Evolutionary conservation across 1,140 invertebrate genomes (phyloP).

Genomic region (Drosophila lini): DNA sequence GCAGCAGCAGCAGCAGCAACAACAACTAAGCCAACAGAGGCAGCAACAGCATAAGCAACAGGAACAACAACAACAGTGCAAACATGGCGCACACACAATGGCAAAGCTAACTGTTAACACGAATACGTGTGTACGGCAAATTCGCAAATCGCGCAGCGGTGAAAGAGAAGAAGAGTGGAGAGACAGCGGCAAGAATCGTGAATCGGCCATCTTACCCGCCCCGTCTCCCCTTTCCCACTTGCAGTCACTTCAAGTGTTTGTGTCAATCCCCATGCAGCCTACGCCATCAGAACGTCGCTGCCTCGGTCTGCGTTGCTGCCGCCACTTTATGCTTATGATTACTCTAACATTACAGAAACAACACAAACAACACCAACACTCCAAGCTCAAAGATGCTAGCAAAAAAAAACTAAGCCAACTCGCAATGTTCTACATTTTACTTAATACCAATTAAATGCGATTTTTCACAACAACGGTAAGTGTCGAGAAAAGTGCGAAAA

Average conservation of each 20-base stretch:
- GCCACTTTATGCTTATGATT: slow-evolving; percentile 48
- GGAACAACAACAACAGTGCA: slow-evolving; percentile 36
- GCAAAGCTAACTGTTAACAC: slow-evolving; percentile 70
- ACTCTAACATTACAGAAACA: slow-evolving; percentile 18
- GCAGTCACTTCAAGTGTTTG: slow-evolving; percentile 37
- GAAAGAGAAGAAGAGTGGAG: slow-evolving; percentile 28
- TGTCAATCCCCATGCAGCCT: slow-evolving; percentile 42
- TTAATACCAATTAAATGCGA: slow-evolving; percentile 45
- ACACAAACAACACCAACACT: slow-evolving; percentile 17
- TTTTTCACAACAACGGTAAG: slow-evolving; percentile 30
- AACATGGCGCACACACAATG: slow-evolving; percentile 67
- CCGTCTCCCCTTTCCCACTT: background rate
- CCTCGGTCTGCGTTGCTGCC: slow-evolving; percentile 7
- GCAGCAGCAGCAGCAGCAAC: slow-evolving; percentile 42
- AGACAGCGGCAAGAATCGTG: slow-evolving; percentile 42
- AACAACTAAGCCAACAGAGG: slow-evolving; percentile 19
- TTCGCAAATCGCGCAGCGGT: slow-evolving; percentile 56
- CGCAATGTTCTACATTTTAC: slow-evolving; percentile 51
- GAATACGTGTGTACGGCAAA: slow-evolving; percentile 54
- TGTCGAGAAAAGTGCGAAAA: background rate
- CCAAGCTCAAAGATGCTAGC: slow-evolving; percentile 1
- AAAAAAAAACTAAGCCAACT: slow-evolving; percentile 13
- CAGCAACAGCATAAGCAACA: slow-evolving; percentile 14
- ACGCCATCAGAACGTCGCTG: slow-evolving; percentile 22
- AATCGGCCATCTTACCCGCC: slow-evolving; percentile 32